These are phyloP conservation scores for Manis javanica DNA, from an alignment of 2,797 vertebrate species.

Conservation along the genomic window DNA sequence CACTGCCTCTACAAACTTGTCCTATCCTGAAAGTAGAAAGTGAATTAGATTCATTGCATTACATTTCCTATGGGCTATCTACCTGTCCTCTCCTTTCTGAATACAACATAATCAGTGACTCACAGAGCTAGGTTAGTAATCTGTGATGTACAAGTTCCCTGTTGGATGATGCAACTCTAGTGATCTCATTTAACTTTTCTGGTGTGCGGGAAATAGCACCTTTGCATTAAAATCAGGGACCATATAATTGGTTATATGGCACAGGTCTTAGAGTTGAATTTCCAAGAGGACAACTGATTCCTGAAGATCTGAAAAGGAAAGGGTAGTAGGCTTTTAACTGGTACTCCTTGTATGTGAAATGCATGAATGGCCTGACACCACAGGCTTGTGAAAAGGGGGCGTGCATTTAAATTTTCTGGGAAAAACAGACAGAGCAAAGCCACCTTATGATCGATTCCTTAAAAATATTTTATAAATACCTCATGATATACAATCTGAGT, in stretches of 20 bases:
- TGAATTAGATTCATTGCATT: not conserved
- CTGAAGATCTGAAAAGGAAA: not conserved
- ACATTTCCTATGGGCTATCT: not conserved
- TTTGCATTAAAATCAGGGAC: not conserved
- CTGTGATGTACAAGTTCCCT: not conserved
- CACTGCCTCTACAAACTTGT: not conserved
- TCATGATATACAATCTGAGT: not conserved
- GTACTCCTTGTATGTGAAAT: not conserved
- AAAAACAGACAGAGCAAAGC: not conserved
- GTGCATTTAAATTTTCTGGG: not conserved
- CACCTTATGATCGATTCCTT: not conserved
- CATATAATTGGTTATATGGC: not conserved
- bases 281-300: not conserved
- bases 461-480: conserved; percentile 6
- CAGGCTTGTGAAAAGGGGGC: not conserved
- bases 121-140: not conserved
- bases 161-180: not conserved
- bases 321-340: not conserved
- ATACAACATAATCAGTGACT: not conserved
- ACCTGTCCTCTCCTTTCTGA: not conserved
- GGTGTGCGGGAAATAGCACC: not conserved
- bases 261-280: not conserved
- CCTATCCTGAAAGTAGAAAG: not conserved
- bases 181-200: not conserved
- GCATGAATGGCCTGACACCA: not conserved